These are phyloP conservation scores for Sylvicola cinctus DNA, from an alignment of 2,888 invertebrate species.

Conservation along the genomic window DNA sequence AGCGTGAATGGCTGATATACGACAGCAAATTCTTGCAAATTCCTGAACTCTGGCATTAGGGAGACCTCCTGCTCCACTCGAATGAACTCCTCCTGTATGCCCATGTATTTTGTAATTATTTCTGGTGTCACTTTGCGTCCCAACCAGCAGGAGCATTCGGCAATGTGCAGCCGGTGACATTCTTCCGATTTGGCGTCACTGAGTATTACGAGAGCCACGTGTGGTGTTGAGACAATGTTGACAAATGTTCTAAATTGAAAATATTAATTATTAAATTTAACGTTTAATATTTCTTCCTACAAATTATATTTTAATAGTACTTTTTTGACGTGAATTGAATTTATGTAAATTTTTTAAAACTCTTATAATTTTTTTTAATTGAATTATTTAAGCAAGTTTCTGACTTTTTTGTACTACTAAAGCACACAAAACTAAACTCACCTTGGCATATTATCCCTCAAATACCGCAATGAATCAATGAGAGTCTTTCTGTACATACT, in stretches of 20 bases:
- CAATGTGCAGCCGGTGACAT: constrained; percentile 11
- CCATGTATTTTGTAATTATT: constrained; percentile 8
- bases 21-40: constrained; percentile 30
- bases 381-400: too few species aligned
- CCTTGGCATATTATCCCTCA: constrained; percentile 31
- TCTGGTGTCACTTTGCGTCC: constrained; percentile 10
- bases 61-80: constrained; percentile 26
- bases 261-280: background rate
- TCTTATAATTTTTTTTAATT: too few species aligned
- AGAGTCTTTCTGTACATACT: constrained; percentile 25
- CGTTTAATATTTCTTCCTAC: too few species aligned
- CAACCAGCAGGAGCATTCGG: constrained; percentile 12
- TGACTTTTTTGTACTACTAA: too few species aligned
- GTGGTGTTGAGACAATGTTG: constrained; percentile 26
- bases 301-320: background rate
- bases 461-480: constrained; percentile 22
- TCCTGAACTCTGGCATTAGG: constrained; percentile 23
- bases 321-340: background rate
- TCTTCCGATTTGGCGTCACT: constrained; percentile 10
- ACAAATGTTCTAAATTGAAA: constrained; percentile 26
- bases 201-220: constrained; percentile 9
- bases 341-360: background rate
- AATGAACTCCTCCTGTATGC: constrained; percentile 9
- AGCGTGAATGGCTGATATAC: constrained; percentile 26
- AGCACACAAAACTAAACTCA: constrained; percentile 15